Base-by-base conservation (phyloP, 2,888 invertebrate species). In the Leucophora obtusa region DNA sequence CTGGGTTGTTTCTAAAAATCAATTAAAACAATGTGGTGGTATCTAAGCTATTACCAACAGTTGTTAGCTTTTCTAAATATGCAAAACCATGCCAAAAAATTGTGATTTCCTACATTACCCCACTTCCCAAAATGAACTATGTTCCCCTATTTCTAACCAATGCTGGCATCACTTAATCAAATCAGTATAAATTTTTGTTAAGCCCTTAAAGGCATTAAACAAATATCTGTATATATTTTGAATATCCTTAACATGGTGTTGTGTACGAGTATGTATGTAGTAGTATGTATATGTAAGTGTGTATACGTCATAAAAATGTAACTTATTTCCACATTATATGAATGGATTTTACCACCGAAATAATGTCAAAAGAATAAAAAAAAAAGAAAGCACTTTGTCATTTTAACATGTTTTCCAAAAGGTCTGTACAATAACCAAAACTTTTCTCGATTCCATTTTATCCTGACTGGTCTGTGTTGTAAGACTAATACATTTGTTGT, bases 271-370 rank as follows among this genome's bases (percentile, higher is more conserved):
- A 5, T 11, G 43, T 43, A 21, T 21, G 1, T 43, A 5, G 6
- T 0, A 4, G 43, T 43, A 1, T 47, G 43, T 47, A n/a, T 47
- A n/a, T 47, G 43, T 47, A 21, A 47, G n/a, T 47, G 38, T 38
- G 11, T 38, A 2, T 11, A 38, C 14, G 6, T 38, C 38, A 11
- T 11, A 38, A 38, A 38, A 38, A n/a, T 47, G 2, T 56, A 47
- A 68, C 50, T 18, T 33, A 47, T 18, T 18, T 47, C 50, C 35
- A 59, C 50, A 59, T 69, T 56, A 56, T 69, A 21, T 21, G 2
- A 3, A 21, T 21, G 21, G 21, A 33, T 56, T 70, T 35, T 51
- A 60, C 15, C 70, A 62, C 53, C 51, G 15, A 71, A 71, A 53
- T 35, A 53, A 53, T 53, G 33, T 51, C 11, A 10, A 63, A 63